phyloP scores from a whole-genome alignment of 2,888 invertebrate species.

The Timema podura region DNA sequence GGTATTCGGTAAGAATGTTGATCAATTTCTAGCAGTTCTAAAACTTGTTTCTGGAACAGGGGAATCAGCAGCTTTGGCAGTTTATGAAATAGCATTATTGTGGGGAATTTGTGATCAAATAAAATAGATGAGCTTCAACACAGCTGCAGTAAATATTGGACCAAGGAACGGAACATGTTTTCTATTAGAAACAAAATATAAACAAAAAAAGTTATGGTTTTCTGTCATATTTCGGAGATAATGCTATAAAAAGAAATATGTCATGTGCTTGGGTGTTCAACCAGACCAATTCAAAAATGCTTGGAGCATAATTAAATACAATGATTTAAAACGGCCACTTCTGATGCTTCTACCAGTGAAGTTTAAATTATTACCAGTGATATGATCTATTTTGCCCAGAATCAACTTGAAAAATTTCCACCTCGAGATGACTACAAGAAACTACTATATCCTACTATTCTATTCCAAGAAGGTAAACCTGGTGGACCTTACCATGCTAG shows the following conservation, averaged over 20 bases:
- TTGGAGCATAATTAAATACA: constrained; percentile 1
- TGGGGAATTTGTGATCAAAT: constrained; percentile 27
- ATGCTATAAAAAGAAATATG: constrained; percentile 28
- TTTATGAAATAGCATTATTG: constrained; percentile 21
- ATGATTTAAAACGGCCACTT: neutral
- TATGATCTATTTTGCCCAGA: neutral
- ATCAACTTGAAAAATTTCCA: constrained; percentile 1
- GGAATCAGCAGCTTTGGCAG: constrained; percentile 18
- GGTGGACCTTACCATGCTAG: neutral
- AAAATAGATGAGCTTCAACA: constrained; percentile 30
- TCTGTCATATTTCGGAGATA: constrained; percentile 29
- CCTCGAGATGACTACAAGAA: constrained; percentile 17
- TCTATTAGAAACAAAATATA: constrained; percentile 29
- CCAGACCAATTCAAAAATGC: neutral
- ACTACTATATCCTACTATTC: too few relatives aligned
- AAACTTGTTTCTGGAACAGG: constrained; percentile 26
- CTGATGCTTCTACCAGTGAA: constrained; percentile 16
- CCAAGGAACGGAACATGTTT: too few relatives aligned
- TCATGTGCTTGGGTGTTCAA: constrained; percentile 9
- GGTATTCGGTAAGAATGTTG: constrained; percentile 4
- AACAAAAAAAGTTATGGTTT: constrained; percentile 26
- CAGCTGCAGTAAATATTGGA: constrained; percentile 21
- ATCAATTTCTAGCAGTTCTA: constrained; percentile 26
- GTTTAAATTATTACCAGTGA: constrained; percentile 10
- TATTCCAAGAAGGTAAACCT: too few relatives aligned